Percentiles rank a stretch among this genome's conserved stretches.
phyloP scores from a whole-genome alignment of 2,113 vertebrate species.

The Hydrochoerus hydrochaeris region DNA sequence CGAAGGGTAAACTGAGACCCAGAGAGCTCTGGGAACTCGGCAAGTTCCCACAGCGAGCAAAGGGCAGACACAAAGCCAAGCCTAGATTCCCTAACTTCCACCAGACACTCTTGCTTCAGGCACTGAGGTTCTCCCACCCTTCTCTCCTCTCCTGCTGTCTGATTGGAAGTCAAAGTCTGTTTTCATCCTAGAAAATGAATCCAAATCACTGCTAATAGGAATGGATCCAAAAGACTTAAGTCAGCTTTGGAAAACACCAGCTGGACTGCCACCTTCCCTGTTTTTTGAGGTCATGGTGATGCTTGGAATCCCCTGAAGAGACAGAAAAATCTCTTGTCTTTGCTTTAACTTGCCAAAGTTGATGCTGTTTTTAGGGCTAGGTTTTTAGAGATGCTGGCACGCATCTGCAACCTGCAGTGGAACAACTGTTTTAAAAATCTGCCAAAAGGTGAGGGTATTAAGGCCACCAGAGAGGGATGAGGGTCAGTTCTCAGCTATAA shows the following conservation, averaged over 20 bases:
- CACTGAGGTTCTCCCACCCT: background rate
- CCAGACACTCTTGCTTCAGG: background rate
- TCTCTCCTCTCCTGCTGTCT: slow-evolving; percentile 17
- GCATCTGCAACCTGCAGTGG: slow-evolving; percentile 2
- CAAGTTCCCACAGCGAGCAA: background rate
- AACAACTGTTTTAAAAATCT: slow-evolving; percentile 37
- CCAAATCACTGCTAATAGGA: slow-evolving; percentile 40
- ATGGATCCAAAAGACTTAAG: slow-evolving; percentile 57
- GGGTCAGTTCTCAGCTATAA: background rate
- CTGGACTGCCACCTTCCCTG: background rate
- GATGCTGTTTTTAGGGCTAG: slow-evolving; percentile 2
- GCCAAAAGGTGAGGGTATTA: background rate
- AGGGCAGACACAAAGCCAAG: background rate
- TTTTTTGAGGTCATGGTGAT: slow-evolving; percentile 2
- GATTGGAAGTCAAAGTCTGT: slow-evolving; percentile 53
- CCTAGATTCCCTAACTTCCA: background rate
- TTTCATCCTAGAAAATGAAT: slow-evolving; percentile 48
- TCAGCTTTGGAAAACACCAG: slow-evolving; percentile 59
- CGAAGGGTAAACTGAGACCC: slow-evolving; percentile 14
- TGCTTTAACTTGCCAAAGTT: slow-evolving; percentile 43
- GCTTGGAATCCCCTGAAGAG: slow-evolving; percentile 41
- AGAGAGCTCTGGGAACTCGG: background rate
- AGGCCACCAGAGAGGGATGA: background rate
- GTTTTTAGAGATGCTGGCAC: background rate
- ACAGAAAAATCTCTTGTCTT: slow-evolving; percentile 35